Conservation (phyloP, 2,888 invertebrate genomes). For the Dysmachus trigonus region DNA sequence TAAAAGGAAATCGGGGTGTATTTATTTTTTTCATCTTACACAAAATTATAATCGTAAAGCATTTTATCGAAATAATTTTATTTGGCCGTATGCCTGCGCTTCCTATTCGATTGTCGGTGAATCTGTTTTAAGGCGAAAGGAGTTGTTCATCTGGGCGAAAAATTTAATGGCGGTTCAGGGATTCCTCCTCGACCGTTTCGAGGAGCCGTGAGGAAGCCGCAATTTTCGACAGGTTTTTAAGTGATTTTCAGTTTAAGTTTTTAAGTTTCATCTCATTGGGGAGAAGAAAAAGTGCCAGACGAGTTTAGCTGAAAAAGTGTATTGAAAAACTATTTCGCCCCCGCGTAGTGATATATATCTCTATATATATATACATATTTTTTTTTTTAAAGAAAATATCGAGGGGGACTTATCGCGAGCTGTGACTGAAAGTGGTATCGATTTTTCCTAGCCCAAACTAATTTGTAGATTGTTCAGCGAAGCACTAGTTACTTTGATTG, state of each 20-base stretch:
- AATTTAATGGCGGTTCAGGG: constrained; percentile 48
- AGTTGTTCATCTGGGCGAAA: neutral
- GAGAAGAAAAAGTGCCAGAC: neutral
- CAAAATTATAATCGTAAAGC: neutral
- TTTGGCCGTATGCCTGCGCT: neutral
- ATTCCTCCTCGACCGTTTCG: neutral
- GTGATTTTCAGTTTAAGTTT: neutral
- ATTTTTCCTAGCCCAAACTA: constrained; percentile 47
- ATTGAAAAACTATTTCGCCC: neutral
- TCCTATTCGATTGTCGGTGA: neutral
- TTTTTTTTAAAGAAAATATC: neutral
- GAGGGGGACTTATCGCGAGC: constrained; percentile 14
- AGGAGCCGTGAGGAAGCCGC: neutral
- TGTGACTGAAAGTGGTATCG: constrained; percentile 47
- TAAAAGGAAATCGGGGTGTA: neutral
- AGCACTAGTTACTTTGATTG: constrained; percentile 36
- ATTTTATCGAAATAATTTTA: neutral
- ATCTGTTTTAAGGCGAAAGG: neutral
- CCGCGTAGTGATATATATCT: neutral
- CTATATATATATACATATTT: too few species aligned
- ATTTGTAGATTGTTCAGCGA: constrained; percentile 33
- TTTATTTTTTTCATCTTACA: neutral
- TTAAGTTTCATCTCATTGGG: neutral
- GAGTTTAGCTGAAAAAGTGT: neutral
- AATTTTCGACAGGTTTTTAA: neutral